A percentile compares a stretch with the other conserved stretches of the same genome.
Evolutionary conservation across 2,888 invertebrate genomes (phyloP).

Genomic region (Nymphalis c-album): DNA sequence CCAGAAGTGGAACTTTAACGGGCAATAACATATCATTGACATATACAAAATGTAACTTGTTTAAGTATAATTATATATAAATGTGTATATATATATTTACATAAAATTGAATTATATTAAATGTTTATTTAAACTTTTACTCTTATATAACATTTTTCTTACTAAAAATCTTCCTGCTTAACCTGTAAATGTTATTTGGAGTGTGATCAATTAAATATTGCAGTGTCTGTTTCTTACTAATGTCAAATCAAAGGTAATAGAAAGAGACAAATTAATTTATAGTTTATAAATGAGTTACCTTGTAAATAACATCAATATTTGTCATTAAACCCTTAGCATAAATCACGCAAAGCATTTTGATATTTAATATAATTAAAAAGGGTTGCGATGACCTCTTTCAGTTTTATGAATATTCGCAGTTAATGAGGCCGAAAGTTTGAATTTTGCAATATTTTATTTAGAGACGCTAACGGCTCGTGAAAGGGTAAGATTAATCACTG

Average conservation of each 20-base stretch:
- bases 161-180: too few relatives aligned
- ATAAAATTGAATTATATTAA: too few relatives aligned
- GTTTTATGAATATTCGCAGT: constrained; percentile 55
- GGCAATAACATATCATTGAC: too few relatives aligned
- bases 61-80: too few relatives aligned
- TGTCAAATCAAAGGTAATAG: neutral
- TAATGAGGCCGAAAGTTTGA: constrained; percentile 68
- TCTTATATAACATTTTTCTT: too few relatives aligned
- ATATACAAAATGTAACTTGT: too few relatives aligned
- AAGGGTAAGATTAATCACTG: constrained; percentile 78
- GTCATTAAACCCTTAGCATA: too few relatives aligned
- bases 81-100: too few relatives aligned
- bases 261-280: neutral
- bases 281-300: neutral
- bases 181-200: too few relatives aligned
- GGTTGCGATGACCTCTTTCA: constrained; percentile 31
- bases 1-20: too few relatives aligned
- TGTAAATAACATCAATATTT: neutral
- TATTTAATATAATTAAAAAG: constrained; percentile 40
- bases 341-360: constrained; percentile 21
- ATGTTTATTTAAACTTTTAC: too few relatives aligned
- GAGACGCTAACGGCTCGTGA: constrained; percentile 71
- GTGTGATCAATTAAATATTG: too few relatives aligned
- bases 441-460: constrained; percentile 52
- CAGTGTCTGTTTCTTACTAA: neutral